phyloP scores from a whole-genome alignment of 2,797 vertebrate genomes.

The Scolopax rusticola region DNA sequence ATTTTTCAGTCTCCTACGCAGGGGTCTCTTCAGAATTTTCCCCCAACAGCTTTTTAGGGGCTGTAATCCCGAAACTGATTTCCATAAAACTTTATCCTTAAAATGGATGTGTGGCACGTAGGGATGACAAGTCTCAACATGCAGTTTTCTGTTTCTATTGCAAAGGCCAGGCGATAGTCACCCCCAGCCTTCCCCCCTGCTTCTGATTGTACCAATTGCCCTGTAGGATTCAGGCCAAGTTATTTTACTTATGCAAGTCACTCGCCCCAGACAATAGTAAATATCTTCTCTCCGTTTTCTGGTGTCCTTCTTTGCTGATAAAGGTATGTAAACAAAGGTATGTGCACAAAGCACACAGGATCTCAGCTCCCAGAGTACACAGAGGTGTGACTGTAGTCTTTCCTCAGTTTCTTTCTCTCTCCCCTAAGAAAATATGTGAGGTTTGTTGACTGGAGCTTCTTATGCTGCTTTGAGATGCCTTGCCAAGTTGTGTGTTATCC shows the following conservation, averaged over 20 bases:
- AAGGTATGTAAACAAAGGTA: constrained; percentile 12
- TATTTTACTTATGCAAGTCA: neutral
- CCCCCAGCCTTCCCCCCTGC: neutral
- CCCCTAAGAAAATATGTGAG: neutral
- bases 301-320: neutral
- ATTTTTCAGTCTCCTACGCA: neutral
- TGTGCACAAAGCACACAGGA: neutral
- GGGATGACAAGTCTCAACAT: neutral
- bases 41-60: neutral
- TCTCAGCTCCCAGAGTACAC: constrained; percentile 19
- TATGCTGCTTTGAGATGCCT: neutral
- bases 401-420: neutral
- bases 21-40: neutral
- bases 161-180: neutral
- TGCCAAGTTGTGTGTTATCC: constrained; percentile 12
- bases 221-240: neutral
- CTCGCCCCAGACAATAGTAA: neutral
- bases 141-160: neutral
- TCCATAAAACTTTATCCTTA: neutral
- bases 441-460: constrained; percentile 19
- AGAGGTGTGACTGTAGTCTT: constrained; percentile 37
- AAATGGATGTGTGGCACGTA: neutral
- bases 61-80: neutral
- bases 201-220: neutral
- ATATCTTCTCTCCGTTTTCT: neutral